Base-by-base conservation (phyloP, 2,797 vertebrate species). In the Enteromius afrohamiltoni region DNA sequence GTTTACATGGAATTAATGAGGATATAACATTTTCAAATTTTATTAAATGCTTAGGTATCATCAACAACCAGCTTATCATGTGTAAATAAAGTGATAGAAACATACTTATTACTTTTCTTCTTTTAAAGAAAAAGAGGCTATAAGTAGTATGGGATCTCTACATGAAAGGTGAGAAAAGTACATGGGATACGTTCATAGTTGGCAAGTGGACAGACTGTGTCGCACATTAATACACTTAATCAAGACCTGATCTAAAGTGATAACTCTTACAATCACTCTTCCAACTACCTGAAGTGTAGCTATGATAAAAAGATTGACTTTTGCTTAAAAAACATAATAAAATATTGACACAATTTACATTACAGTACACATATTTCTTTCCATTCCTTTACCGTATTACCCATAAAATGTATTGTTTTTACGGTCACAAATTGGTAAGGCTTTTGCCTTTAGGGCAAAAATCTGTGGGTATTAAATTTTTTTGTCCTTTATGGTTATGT, bases 21-120 rank as follows among this genome's bases (percentile, higher is more conserved):
- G 86, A 89, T 89, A 89, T 81, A 91, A 91, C 93, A 93, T 94
- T 93, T 94, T 91, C 93, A 89, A 92, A 89, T 94, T 90, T 95
- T 96, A 95, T 96, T 95, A 92, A 94, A 95, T 93, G 92, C 92
- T 95, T 93, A 93, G 94, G 93, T 95, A 94, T 94, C 93, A 94
- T 94, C 92, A 93, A 94, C 94, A 95, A 95, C 92, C 93, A 93
- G 93, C 92, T 93, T 87, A 85, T 95, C 92, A 89, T 91, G 88
- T 93, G 93, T 94, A 95, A 95, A 95, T 95, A 95, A 94, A 93
- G 92, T 94, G 91, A 95, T 95, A 95, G 89, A 95, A 95, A 95
- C 93, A 90, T 95, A 94, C 92, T 87, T 95, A 88, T 90, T 91
- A 79, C 82, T 92, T 92, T 91, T 88, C 87, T 93, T 92, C 88